These are phyloP conservation scores for Chaetodon trifascialis DNA, from an alignment of 2,113 vertebrate genomes.

Conservation along the genomic window DNA sequence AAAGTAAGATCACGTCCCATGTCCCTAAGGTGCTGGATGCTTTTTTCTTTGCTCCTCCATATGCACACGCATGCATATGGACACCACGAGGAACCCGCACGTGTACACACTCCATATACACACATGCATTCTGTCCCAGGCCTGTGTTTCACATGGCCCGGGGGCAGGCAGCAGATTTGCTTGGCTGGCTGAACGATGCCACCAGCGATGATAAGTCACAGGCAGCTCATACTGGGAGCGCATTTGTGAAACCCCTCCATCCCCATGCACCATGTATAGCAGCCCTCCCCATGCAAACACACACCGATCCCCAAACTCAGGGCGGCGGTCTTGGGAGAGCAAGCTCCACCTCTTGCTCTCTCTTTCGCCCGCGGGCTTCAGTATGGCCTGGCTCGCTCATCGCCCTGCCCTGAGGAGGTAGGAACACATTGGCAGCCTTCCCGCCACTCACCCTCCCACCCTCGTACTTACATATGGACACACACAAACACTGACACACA, in stretches of 20 bases:
- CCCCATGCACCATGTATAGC: slow-evolving; percentile 4
- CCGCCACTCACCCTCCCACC: slow-evolving; percentile 39
- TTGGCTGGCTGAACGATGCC: slow-evolving; percentile 65
- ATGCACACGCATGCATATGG: slow-evolving; percentile 42
- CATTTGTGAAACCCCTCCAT: slow-evolving; percentile 36
- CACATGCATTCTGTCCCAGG: slow-evolving; percentile 39
- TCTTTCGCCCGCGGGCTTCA: slow-evolving; percentile 68
- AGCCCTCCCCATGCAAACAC: not conserved
- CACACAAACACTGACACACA: slow-evolving; percentile 49
- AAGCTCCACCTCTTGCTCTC: slow-evolving; percentile 46
- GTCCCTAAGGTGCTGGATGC: slow-evolving; percentile 41
- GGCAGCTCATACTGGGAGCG: slow-evolving; percentile 43
- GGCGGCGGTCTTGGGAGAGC: slow-evolving; percentile 33
- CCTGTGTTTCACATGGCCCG: slow-evolving; percentile 32
- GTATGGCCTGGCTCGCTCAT: slow-evolving; percentile 71
- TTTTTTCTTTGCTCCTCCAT: slow-evolving; percentile 17
- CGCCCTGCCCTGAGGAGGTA: slow-evolving; percentile 64
- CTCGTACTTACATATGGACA: slow-evolving; percentile 64
- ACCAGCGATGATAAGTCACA: slow-evolving; percentile 59
- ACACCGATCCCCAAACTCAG: slow-evolving; percentile 10
- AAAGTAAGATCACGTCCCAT: slow-evolving; percentile 54
- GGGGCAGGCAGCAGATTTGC: slow-evolving; percentile 67
- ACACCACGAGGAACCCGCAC: slow-evolving; percentile 46
- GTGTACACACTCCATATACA: slow-evolving; percentile 14
- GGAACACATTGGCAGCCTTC: slow-evolving; percentile 60